These are phyloP conservation scores for Erythrocercus mccallii DNA, from an alignment of 2,113 vertebrate genomes.

Conservation along the genomic window DNA sequence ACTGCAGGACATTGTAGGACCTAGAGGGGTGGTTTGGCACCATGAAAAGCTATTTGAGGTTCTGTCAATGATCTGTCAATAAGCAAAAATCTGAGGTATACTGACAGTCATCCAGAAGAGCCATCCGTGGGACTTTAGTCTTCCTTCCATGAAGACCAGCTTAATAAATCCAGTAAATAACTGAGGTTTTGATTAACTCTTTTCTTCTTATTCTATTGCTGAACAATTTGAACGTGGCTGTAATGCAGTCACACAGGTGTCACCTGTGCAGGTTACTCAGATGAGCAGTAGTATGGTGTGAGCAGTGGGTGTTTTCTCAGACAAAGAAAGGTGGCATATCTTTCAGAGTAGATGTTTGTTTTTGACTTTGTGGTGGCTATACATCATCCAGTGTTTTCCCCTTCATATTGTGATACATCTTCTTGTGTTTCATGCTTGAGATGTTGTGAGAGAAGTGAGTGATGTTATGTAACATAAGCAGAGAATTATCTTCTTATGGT, in stretches of 20 bases:
- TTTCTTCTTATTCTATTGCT: background rate
- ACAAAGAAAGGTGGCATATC: background rate
- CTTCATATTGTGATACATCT: conserved; percentile 34
- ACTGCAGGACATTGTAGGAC: background rate
- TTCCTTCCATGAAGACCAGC: background rate
- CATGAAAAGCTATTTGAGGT: background rate
- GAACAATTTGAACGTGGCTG: background rate
- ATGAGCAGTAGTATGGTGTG: background rate
- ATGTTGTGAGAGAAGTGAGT: conserved; percentile 38
- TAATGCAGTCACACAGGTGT: rapidly evolving
- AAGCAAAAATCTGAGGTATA: background rate
- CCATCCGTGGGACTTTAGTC: background rate
- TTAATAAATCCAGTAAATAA: background rate
- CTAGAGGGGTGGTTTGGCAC: background rate
- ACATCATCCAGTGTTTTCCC: conserved; percentile 28
- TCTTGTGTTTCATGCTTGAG: conserved; percentile 21
- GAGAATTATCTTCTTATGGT: conserved; percentile 41
- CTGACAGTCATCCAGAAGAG: background rate
- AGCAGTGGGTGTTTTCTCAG: background rate
- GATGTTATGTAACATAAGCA: conserved; percentile 59
- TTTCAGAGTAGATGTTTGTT: background rate
- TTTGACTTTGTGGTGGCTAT: background rate
- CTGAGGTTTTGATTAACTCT: background rate
- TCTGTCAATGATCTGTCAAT: background rate
- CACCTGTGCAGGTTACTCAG: background rate